These are phyloP conservation scores for Tricholaema leucomelas DNA, from an alignment of 2,113 vertebrate species.

Conservation along the genomic window DNA sequence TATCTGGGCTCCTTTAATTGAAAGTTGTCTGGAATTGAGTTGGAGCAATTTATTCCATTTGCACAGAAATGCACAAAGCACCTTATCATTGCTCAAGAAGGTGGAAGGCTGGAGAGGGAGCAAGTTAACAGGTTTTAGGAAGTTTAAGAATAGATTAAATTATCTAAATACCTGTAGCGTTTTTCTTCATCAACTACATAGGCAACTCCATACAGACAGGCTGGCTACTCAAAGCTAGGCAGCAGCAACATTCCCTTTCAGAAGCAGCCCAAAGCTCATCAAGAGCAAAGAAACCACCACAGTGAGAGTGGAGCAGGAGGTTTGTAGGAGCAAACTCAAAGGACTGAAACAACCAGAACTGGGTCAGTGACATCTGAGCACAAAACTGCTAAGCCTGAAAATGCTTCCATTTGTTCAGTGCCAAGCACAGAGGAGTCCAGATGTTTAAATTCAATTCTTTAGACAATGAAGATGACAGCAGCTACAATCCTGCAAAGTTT, in stretches of 20 bases:
- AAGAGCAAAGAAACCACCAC: neutral
- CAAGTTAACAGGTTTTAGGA: neutral
- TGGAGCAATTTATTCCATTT: neutral
- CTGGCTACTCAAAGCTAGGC: neutral
- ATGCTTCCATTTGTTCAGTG: neutral
- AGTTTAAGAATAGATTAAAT: neutral
- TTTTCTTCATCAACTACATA: fast-evolving
- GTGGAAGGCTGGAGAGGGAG: neutral
- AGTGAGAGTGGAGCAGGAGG: neutral
- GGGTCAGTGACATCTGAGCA: slow-evolving; percentile 21
- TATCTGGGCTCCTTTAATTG: neutral
- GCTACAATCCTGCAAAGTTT: neutral
- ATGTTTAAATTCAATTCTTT: slow-evolving; percentile 7
- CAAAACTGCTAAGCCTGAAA: slow-evolving; percentile 1
- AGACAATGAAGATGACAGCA: neutral
- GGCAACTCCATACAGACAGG: neutral
- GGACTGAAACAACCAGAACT: slow-evolving; percentile 4
- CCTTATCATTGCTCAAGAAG: neutral
- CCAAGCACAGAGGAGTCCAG: neutral
- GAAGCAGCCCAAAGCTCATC: neutral
- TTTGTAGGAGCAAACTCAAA: neutral
- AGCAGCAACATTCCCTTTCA: neutral
- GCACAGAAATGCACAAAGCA: neutral
- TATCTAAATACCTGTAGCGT: neutral
- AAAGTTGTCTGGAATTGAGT: neutral